Conservation (phyloP, 2,888 invertebrate genomes). For the Amphipoea lucens region DNA sequence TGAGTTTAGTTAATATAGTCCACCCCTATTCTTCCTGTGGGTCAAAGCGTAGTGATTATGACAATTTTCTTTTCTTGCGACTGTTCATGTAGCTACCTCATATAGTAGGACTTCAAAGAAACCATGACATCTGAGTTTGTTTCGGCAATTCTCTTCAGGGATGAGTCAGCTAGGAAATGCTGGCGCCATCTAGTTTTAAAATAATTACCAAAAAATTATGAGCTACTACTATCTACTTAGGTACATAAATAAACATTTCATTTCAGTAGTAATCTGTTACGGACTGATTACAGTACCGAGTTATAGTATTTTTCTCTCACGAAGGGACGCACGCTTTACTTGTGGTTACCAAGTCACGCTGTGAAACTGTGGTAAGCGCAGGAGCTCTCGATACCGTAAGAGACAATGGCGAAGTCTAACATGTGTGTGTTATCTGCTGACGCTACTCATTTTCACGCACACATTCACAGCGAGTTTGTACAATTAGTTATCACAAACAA, state of each 20-base stretch:
- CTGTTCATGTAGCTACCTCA: no score
- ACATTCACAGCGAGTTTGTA: no score
- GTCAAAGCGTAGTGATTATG: neutral
- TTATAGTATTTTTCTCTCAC: neutral
- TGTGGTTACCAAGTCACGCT: neutral
- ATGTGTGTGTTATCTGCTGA: neutral
- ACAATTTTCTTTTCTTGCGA: neutral
- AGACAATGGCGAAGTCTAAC: neutral
- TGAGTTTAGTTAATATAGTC: neutral
- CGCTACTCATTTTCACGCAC: no score
- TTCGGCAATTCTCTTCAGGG: neutral
- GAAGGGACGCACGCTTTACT: neutral
- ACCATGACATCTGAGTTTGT: neutral
- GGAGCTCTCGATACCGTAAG: neutral
- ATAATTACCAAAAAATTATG: neutral
- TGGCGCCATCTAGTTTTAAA: neutral
- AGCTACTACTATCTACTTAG: no score
- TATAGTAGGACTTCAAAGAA: neutral
- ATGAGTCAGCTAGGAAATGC: neutral
- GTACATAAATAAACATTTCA: neutral
- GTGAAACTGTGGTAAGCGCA: no score
- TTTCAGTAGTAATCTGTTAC: no score
- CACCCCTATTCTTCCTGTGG: neutral
- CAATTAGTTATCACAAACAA: neutral
- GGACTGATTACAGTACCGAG: neutral